Conservation (phyloP, 2,113 vertebrate genomes). For the Phalacrocorax pelagicus region DNA sequence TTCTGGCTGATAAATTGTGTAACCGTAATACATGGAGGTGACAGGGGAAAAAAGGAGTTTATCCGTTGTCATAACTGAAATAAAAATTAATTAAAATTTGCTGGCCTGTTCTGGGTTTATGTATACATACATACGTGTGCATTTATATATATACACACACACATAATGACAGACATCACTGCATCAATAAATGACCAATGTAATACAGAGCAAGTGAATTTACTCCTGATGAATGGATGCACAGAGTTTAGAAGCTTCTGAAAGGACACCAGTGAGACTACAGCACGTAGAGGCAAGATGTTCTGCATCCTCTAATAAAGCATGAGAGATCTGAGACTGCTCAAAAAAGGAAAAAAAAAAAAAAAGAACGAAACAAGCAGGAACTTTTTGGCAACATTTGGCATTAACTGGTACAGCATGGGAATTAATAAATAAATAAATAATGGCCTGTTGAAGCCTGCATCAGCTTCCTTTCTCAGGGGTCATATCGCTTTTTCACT, state of each 20-base stretch:
- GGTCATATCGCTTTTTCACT: not conserved
- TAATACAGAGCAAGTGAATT: not conserved
- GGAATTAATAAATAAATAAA: constrained; percentile 2
- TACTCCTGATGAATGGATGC: not conserved
- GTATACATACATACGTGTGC: not conserved
- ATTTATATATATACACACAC: fast-evolving
- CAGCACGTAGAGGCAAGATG: not conserved
- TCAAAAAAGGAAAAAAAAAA: not conserved
- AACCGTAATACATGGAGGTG: not conserved
- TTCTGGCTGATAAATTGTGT: not conserved
- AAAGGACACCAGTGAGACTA: not conserved
- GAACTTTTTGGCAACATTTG: not conserved
- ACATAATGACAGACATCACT: not conserved
- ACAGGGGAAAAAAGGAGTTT: not conserved
- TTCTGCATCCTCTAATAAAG: not conserved
- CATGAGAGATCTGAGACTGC: not conserved
- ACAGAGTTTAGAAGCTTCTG: not conserved
- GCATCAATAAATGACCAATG: not conserved
- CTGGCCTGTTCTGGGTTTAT: not conserved
- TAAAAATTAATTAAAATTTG: not conserved
- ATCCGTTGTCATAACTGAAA: not conserved
- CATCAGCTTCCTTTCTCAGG: constrained; percentile 43
- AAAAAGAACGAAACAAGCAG: not conserved
- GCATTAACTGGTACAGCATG: not conserved
- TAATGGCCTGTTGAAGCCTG: not conserved